Evolutionary conservation across 1,140 invertebrate species (phyloP).

Genomic region (Drosophila biarmipes): DNA sequence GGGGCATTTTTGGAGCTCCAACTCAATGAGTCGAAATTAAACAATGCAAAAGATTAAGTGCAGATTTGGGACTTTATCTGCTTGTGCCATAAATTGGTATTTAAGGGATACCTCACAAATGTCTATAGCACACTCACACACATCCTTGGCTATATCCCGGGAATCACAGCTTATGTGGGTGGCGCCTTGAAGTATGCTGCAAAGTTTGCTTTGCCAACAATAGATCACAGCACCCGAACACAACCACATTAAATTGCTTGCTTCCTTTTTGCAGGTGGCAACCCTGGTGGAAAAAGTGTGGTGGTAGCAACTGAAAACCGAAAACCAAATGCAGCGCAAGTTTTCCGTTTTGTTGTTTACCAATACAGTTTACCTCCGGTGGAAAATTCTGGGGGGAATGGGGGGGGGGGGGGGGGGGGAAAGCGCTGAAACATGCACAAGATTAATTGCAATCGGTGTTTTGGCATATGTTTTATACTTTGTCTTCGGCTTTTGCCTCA

Average conservation of each 20-base stretch:
- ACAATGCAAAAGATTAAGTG: conserved; percentile 85
- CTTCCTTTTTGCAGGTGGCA: conserved; percentile 33
- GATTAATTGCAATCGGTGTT: conserved; percentile 83
- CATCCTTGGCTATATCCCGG: conserved; percentile 4
- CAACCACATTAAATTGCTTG: conserved; percentile 26
- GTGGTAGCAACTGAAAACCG: not conserved
- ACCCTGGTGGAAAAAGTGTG: conserved; percentile 10
- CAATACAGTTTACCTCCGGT: conserved; percentile 52
- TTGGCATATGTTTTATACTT: conserved; percentile 77
- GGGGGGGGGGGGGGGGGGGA: no score
- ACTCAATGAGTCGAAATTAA: conserved; percentile 84
- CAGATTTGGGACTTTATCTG: conserved; percentile 85
- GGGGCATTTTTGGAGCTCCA: conserved; percentile 59
- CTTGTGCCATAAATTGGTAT: conserved; percentile 84
- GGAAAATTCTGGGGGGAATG: not conserved
- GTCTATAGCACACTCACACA: conserved; percentile 65
- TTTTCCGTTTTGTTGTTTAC: conserved; percentile 67
- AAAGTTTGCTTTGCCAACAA: conserved; percentile 75
- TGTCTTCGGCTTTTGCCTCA: conserved; percentile 32
- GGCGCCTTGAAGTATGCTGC: conserved; percentile 67
- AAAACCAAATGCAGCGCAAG: conserved; percentile 51
- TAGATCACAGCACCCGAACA: conserved; percentile 71
- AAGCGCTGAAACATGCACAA: conserved; percentile 60
- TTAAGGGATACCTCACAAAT: conserved; percentile 84
- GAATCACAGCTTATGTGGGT: conserved; percentile 26